These are phyloP conservation scores for Eupithecia subumbrata DNA, from an alignment of 2,888 invertebrate species.

Conservation along the genomic window DNA sequence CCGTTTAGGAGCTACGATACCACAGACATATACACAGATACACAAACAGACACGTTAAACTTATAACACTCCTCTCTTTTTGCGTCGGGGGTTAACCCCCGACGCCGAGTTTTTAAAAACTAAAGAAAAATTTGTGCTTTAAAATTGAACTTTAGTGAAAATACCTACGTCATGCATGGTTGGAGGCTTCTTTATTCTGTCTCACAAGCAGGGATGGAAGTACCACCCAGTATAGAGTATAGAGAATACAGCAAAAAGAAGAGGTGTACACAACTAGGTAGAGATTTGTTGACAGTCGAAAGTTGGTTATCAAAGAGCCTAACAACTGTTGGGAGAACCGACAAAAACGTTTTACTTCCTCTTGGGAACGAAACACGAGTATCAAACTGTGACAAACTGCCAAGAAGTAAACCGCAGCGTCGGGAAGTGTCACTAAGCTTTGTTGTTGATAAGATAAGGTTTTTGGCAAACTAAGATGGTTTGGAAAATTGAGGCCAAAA, in stretches of 20 bases:
- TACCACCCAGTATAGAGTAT: not conserved
- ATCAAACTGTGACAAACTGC: constrained; percentile 52
- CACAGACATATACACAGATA: no score
- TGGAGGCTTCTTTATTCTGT: no score
- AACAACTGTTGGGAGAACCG: not conserved
- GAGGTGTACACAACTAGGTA: not conserved
- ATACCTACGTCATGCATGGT: no score
- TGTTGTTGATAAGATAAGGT: constrained; percentile 30
- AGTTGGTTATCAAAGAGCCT: not conserved
- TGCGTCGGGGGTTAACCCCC: no score
- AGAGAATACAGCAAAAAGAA: no score
- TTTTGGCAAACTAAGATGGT: constrained; percentile 8
- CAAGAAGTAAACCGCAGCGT: constrained; percentile 46
- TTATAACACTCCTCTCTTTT: no score
- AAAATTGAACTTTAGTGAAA: no score
- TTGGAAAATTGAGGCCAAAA: not conserved
- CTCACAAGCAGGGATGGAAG: no score
- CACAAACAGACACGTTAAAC: no score
- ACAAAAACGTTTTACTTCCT: constrained; percentile 26
- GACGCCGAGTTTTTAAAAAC: no score
- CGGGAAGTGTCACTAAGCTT: constrained; percentile 35
- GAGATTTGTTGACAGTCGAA: not conserved
- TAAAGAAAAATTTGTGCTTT: no score
- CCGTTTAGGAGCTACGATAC: no score
- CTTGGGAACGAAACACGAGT: constrained; percentile 45